Conservation (phyloP, 2,113 vertebrate species). For the Salvelinus fontinalis region DNA sequence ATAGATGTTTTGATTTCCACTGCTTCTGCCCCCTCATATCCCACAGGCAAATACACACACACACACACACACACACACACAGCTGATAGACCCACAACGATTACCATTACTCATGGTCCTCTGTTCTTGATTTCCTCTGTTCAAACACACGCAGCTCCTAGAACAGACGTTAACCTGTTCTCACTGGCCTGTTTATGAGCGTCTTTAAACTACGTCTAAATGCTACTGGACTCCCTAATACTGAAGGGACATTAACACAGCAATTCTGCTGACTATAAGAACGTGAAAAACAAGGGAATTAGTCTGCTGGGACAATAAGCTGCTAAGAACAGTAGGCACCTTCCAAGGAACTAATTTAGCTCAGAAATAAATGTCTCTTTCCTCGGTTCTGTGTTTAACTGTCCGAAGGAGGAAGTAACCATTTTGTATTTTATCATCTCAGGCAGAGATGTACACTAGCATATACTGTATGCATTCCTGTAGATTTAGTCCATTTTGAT, state of each 20-base stretch:
- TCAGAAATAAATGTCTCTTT: conserved; percentile 1
- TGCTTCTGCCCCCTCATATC: conserved; percentile 2
- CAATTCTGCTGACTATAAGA: background rate
- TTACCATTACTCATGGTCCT: conserved; percentile 2
- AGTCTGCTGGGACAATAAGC: conserved; percentile 10
- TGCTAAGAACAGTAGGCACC: conserved; percentile 20
- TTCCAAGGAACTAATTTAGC: conserved; percentile 20
- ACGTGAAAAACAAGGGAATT: background rate
- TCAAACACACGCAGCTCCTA: background rate
- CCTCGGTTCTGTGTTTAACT: background rate
- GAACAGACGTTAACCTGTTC: background rate
- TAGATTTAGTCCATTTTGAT: background rate
- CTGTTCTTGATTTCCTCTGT: background rate
- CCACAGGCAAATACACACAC: conserved; percentile 3
- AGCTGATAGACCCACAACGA: conserved; percentile 20
- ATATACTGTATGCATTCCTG: background rate
- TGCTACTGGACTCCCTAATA: background rate
- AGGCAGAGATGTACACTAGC: background rate
- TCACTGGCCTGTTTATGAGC: background rate
- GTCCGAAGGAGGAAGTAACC: background rate
- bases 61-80: conserved; percentile 12
- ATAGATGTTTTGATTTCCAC: conserved; percentile 16
- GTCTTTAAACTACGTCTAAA: background rate
- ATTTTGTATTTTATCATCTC: background rate
- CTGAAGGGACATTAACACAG: background rate